These are phyloP conservation scores for Okapia johnstoni DNA, from an alignment of 2,113 vertebrate species.

Conservation along the genomic window DNA sequence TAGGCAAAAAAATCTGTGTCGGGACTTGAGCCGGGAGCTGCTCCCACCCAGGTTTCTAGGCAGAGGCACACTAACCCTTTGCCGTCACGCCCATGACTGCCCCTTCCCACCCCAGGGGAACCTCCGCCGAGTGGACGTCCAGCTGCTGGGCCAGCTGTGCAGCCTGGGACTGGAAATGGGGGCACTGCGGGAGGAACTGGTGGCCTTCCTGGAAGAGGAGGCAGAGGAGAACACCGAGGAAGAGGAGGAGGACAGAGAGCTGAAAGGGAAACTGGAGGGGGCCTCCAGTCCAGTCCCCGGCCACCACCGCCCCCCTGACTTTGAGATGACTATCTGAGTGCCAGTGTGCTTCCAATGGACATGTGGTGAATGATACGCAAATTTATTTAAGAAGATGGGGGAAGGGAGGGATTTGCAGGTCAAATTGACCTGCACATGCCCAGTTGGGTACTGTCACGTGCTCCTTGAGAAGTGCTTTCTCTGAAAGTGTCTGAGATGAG, in stretches of 20 bases:
- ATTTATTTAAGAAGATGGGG: background rate
- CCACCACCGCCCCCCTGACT: constrained; percentile 26
- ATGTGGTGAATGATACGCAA: background rate
- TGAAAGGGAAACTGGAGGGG: background rate
- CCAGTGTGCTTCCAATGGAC: background rate
- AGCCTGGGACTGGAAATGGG: constrained; percentile 64
- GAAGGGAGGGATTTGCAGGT: background rate
- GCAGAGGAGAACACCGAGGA: background rate
- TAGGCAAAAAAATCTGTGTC: background rate
- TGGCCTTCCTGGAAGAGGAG: constrained; percentile 50
- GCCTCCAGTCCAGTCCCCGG: background rate
- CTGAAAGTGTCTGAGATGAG: background rate
- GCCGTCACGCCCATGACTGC: background rate
- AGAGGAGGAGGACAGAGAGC: background rate
- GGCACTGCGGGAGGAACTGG: constrained; percentile 50
- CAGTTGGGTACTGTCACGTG: rapidly evolving
- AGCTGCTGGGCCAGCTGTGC: constrained; percentile 64
- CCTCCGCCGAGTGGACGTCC: constrained; percentile 48
- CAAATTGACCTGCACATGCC: too few relatives aligned
- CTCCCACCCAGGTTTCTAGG: background rate
- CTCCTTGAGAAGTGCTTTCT: background rate
- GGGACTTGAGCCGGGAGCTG: background rate
- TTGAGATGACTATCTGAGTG: constrained; percentile 69
- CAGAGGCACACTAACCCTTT: too few relatives aligned
- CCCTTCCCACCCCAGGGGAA: constrained; percentile 19